phyloP scores from a whole-genome alignment of 2,797 vertebrate species.

The Micromesistius poutassou region DNA sequence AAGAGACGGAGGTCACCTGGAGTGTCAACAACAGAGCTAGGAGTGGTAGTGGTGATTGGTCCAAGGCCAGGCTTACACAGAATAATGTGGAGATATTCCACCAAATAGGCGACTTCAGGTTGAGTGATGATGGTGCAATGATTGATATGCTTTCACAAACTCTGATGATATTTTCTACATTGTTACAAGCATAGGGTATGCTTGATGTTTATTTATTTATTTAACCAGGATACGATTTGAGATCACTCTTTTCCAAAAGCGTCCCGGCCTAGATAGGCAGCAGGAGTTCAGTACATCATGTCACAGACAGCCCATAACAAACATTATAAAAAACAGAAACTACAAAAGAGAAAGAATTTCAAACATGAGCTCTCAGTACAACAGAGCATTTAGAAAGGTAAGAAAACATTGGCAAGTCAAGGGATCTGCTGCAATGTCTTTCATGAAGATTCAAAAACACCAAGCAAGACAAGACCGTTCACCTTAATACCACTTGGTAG shows the following conservation, averaged over 20 bases:
- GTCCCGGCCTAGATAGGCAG: not conserved
- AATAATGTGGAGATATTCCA: no score
- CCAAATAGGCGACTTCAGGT: not conserved
- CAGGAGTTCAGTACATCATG: not conserved
- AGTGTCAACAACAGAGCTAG: not conserved
- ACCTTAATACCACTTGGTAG: no score
- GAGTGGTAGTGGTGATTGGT: not conserved
- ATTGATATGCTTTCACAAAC: not conserved
- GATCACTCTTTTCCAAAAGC: not conserved
- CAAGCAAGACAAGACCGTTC: no score
- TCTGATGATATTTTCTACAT: not conserved
- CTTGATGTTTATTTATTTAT: not conserved
- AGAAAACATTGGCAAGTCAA: no score
- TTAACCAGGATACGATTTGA: not conserved
- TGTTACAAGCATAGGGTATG: not conserved
- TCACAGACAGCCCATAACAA: not conserved
- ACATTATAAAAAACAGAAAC: not conserved
- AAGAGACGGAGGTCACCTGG: slow-evolving; percentile 16
- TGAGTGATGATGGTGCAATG: not conserved
- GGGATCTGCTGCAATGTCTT: no score
- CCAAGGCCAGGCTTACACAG: no score
- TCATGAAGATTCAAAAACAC: no score
- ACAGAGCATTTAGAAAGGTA: no score
- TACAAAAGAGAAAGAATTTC: not conserved
- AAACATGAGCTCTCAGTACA: not conserved